Base-by-base conservation (phyloP, 2,113 vertebrate species). In the Chelonoidis abingdonii region DNA sequence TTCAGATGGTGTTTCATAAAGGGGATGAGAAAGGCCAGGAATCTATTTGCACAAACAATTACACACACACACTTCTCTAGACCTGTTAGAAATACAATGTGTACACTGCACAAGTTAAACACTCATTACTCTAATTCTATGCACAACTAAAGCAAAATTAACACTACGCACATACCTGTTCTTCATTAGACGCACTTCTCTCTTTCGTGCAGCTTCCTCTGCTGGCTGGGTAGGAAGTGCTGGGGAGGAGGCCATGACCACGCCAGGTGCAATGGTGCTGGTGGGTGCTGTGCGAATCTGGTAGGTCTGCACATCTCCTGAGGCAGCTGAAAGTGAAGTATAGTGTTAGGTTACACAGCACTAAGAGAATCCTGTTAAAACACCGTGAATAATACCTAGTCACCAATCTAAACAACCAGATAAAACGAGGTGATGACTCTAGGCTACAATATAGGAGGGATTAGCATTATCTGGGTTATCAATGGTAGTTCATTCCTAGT, bases 111-210 rank as follows among this genome's bases (percentile, higher is more conserved):
- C 24, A 3, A 31, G 80, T 35, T 13, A 21, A 47, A 38, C 6
- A n/a, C 22, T 41, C 17, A 10, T 4, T 35, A 4, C 10, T 12
- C 21, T 3, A 69, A 80, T 35, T 62, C 57, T 50, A 1, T 0
- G 24, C 52, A 84, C 47, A 89, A 76, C 54, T 85, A 35, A 83
- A 10, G 31, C 19, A 35, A 41, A 25, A 75, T 35, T 10, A 54
- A 54, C 1, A 8, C 50, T 53, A 44, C 31, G 86, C 89, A 97
- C 96, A 1, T 98, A 99, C 99, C 99, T 99, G 99, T 99, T 99
- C 97, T 99, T 99, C 99, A 99, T 99, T 57, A 99, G 98, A 84
- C 99, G 99, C 76, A 99, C 99, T 98, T 99, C 99, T 89, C 99
- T 98, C 98, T 99, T 99, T 72, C 99, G 99, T 0, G 99, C 99